Conservation (phyloP, 2,797 vertebrate genomes). For the Perodicticus potto region DNA sequence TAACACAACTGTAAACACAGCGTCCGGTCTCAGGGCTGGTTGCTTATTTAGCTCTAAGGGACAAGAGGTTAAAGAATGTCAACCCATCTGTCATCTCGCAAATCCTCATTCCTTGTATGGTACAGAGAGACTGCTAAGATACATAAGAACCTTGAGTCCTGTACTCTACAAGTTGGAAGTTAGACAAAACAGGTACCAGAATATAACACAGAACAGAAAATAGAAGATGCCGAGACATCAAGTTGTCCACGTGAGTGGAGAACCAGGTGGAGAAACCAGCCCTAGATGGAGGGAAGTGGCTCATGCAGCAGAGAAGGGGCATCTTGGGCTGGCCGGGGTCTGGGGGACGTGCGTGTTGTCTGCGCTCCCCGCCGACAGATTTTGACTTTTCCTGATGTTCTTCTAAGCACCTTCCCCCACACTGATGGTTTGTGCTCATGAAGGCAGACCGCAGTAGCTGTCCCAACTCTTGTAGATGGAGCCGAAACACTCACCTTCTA, state of each 20-base stretch:
- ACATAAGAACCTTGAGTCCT: rapidly evolving
- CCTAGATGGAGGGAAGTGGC: neutral
- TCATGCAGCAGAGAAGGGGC: neutral
- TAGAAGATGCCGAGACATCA: rapidly evolving
- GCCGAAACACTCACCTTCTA: neutral
- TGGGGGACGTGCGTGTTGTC: rapidly evolving
- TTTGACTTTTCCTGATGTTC: rapidly evolving
- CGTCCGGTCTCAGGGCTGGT: rapidly evolving
- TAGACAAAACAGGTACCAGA: neutral
- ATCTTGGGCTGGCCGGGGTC: rapidly evolving
- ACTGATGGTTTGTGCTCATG: rapidly evolving
- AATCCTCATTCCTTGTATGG: neutral
- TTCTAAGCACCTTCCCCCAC: rapidly evolving
- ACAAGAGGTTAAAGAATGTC: neutral
- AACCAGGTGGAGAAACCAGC: neutral
- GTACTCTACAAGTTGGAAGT: neutral
- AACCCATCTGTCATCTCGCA: rapidly evolving
- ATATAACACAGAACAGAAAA: neutral
- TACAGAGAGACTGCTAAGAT: neutral
- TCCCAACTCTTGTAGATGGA: neutral
- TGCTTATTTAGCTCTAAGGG: neutral
- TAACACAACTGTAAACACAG: neutral
- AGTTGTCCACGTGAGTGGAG: rapidly evolving
- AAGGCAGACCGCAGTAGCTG: neutral
- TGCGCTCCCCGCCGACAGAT: rapidly evolving